Evolutionary conservation across 1,140 invertebrate genomes (phyloP).

Genomic region (Ostrea denselamellosa): DNA sequence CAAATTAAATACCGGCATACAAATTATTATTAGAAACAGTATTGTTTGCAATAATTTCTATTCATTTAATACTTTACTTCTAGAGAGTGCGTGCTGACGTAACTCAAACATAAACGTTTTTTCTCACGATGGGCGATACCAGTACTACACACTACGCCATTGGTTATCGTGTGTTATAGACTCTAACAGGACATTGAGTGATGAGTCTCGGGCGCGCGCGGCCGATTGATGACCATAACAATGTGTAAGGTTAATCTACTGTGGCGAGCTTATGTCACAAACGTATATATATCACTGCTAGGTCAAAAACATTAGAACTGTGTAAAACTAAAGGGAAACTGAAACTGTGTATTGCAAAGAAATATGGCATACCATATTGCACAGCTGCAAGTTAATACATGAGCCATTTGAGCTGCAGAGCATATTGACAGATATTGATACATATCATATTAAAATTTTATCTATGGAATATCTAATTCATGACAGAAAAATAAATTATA

Average conservation of each 20-base stretch:
- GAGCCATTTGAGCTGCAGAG: neutral
- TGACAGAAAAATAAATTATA: too few relatives aligned
- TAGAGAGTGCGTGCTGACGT: too few relatives aligned
- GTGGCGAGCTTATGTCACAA: conserved; percentile 12
- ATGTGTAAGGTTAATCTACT: neutral
- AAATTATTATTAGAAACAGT: too few relatives aligned
- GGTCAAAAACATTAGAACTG: neutral
- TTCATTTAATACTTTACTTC: too few relatives aligned
- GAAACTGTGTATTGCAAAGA: neutral
- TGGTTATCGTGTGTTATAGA: neutral
- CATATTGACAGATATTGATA: neutral
- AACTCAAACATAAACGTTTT: neutral
- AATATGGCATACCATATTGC: neutral
- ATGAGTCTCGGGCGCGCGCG: neutral
- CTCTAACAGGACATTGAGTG: neutral
- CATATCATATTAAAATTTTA: neutral
- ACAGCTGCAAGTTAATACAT: neutral
- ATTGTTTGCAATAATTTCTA: too few relatives aligned
- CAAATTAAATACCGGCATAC: too few relatives aligned
- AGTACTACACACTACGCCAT: neutral
- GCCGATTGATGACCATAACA: neutral
- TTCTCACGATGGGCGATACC: conserved; percentile 21
- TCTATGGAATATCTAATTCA: too few relatives aligned
- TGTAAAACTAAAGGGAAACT: neutral
- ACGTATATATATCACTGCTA: neutral